Conservation (phyloP, 2,113 vertebrate genomes). For the Pomatorhinus ruficollis region DNA sequence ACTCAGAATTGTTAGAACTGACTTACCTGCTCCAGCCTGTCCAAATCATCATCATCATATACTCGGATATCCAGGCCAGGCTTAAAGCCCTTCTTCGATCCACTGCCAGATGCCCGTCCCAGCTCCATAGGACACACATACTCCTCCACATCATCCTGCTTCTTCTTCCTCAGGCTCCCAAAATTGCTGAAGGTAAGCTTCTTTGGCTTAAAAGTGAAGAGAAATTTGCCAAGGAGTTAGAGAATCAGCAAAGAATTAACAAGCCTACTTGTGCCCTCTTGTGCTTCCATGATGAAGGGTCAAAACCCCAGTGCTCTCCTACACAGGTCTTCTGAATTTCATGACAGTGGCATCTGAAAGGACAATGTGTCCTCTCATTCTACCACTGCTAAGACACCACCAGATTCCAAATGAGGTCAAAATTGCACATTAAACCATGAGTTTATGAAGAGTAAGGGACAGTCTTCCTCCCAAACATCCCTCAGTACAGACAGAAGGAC, state of each 20-base stretch:
- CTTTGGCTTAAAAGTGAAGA: slow-evolving; percentile 82
- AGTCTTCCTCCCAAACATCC: not conserved
- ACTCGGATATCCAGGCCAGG: slow-evolving; percentile 83
- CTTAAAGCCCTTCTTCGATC: slow-evolving; percentile 85
- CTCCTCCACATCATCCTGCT: slow-evolving; percentile 92
- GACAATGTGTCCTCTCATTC: not conserved
- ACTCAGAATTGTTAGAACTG: not conserved
- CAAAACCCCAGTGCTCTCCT: not conserved
- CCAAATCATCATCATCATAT: slow-evolving; percentile 91
- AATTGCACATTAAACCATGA: not conserved
- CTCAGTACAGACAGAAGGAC: not conserved
- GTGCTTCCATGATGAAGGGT: not conserved
- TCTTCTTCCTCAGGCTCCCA: slow-evolving; percentile 91
- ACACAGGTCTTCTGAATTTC: not conserved
- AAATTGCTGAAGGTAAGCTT: slow-evolving; percentile 92
- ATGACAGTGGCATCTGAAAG: not conserved
- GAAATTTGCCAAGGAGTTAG: not conserved
- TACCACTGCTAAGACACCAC: not conserved
- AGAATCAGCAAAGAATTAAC: not conserved
- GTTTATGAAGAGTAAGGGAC: not conserved
- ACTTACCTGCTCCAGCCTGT: slow-evolving; percentile 89
- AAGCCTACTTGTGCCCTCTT: not conserved
- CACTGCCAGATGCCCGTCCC: slow-evolving; percentile 83
- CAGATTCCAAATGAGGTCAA: not conserved
- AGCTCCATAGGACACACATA: slow-evolving; percentile 98